Evolutionary conservation across 2,888 invertebrate genomes (phyloP).

Genomic region (Rhimphoctona megacephalus): DNA sequence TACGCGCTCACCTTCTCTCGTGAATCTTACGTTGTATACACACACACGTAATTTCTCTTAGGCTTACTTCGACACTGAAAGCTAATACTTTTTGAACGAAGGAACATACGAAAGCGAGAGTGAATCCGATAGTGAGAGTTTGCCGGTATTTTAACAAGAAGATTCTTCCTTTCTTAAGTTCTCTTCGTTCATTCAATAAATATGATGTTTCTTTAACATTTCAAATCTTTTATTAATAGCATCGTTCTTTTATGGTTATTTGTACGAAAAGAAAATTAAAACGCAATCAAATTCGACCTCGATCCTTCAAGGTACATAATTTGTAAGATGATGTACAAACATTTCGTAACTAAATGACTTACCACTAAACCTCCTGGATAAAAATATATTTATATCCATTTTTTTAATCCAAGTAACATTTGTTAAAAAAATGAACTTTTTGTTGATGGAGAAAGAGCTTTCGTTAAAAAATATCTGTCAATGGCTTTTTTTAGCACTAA

Average conservation of each 20-base stretch:
- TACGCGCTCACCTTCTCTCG: slow-evolving; percentile 60
- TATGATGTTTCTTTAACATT: not conserved
- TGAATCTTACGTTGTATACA: slow-evolving; percentile 50
- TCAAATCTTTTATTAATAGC: not conserved
- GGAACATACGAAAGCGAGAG: slow-evolving; percentile 51
- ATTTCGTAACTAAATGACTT: not conserved
- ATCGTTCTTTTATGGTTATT: not conserved
- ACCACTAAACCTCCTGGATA: not conserved
- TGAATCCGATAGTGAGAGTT: slow-evolving; percentile 61
- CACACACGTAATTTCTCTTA: slow-evolving; percentile 64
- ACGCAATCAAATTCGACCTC: not conserved
- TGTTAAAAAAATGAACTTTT: not conserved
- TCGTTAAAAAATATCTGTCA: too few species aligned
- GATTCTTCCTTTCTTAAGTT: slow-evolving; percentile 16
- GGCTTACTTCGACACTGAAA: slow-evolving; percentile 37
- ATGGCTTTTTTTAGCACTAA: not conserved
- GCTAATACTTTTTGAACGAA: slow-evolving; percentile 48
- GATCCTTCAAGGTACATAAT: not conserved
- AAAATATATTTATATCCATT: not conserved
- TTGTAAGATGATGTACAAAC: not conserved
- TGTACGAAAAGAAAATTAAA: not conserved
- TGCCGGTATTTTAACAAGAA: slow-evolving; percentile 14
- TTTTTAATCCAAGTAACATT: not conserved
- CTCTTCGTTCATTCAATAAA: not conserved
- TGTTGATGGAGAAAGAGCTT: too few species aligned